phyloP scores from a whole-genome alignment of 2,888 invertebrate species.

The Odontomyia ornata region DNA sequence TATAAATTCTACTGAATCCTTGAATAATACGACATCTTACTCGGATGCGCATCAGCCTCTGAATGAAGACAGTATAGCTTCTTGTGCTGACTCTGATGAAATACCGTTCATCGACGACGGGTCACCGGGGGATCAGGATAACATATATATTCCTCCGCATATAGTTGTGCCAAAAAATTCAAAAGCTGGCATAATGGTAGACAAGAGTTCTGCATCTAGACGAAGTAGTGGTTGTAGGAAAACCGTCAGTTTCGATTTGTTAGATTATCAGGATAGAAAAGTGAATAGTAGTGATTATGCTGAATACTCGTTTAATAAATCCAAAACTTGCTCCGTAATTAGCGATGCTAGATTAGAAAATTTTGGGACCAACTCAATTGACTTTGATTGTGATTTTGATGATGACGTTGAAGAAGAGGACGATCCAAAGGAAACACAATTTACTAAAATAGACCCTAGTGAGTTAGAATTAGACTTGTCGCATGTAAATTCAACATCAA shows the following conservation, averaged over 20 bases:
- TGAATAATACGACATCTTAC: conserved; percentile 55
- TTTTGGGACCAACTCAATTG: conserved; percentile 45
- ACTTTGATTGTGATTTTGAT: neutral
- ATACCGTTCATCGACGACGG: conserved; percentile 66
- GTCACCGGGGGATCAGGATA: conserved; percentile 57
- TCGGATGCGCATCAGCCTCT: conserved; percentile 62
- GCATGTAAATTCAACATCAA: conserved; percentile 55
- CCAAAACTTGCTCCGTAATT: conserved; percentile 48
- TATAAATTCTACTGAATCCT: conserved; percentile 58
- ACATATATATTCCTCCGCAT: conserved; percentile 53
- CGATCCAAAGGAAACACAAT: neutral
- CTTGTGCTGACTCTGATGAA: conserved; percentile 60
- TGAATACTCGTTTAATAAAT: conserved; percentile 38
- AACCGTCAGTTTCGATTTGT: conserved; percentile 63
- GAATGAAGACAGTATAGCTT: conserved; percentile 62
- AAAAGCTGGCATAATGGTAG: conserved; percentile 53
- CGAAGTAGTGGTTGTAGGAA: conserved; percentile 58
- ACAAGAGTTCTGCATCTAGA: conserved; percentile 50
- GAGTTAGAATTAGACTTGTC: conserved; percentile 57
- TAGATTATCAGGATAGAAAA: conserved; percentile 50
- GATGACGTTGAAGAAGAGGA: neutral
- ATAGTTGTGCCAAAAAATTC: conserved; percentile 28
- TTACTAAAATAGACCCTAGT: conserved; percentile 40
- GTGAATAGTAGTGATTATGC: conserved; percentile 45
- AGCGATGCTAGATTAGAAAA: conserved; percentile 45